A percentile compares a stretch with the other conserved stretches of the same genome.
Conservation (phyloP, 1,140 invertebrate species). For the Mesaphorura yosii region DNA sequence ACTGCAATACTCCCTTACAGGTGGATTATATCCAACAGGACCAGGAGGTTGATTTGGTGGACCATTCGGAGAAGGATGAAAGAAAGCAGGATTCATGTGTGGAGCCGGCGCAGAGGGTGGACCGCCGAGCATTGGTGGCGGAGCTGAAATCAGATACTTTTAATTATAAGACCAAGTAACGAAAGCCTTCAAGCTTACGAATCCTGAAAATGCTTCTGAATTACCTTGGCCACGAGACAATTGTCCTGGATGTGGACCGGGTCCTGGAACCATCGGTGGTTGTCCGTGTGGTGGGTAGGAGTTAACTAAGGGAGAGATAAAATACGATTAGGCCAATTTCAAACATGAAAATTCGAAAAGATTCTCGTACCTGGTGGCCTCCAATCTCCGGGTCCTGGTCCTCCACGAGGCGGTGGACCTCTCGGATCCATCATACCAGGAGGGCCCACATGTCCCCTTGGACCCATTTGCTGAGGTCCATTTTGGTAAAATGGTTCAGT, state of each 20-base stretch:
- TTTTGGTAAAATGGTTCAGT: conserved; percentile 11
- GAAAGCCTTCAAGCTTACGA: too few relatives aligned
- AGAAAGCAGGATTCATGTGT: conserved; percentile 93
- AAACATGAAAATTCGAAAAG: background rate
- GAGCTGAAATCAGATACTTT: conserved; percentile 23
- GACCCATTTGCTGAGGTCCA: conserved; percentile 14
- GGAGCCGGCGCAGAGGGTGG: conserved; percentile 61
- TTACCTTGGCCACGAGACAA: conserved; percentile 44
- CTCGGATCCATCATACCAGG: conserved; percentile 41
- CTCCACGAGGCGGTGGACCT: conserved; percentile 50
- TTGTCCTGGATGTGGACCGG: conserved; percentile 47
- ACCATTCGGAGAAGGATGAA: conserved; percentile 50
- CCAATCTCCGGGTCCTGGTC: too few relatives aligned
- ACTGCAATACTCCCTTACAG: too few relatives aligned
- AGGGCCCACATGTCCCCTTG: conserved; percentile 1
- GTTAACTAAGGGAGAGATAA: conserved; percentile 25
- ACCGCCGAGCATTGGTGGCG: conserved; percentile 36
- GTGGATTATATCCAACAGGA: conserved; percentile 44
- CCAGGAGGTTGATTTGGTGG: conserved; percentile 52
- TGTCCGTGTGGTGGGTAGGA: conserved; percentile 38
- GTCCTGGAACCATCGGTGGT: conserved; percentile 50
- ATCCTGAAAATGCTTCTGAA: background rate
- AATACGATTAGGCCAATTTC: background rate
- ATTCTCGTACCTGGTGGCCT: conserved; percentile 47
- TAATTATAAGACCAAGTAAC: background rate